Conservation (phyloP, 2,888 invertebrate genomes). For the Ecliptopera silaceata region DNA sequence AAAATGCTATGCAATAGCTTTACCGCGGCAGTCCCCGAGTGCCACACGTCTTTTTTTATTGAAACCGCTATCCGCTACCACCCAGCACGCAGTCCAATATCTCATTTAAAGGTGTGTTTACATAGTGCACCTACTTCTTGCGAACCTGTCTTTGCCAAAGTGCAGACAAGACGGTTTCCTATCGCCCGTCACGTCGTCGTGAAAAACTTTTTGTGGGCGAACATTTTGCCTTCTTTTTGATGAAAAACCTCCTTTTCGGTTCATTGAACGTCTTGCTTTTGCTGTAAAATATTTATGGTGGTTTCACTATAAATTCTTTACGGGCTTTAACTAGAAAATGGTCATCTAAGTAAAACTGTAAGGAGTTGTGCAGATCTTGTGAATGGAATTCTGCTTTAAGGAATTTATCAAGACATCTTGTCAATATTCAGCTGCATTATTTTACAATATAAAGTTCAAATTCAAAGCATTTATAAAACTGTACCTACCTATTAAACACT, state of each 20-base stretch:
- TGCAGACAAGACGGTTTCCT: conserved; percentile 59
- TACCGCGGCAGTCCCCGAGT: no score
- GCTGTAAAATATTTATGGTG: conserved; percentile 12
- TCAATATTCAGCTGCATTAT: no score
- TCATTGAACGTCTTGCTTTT: conserved; percentile 34
- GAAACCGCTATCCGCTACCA: not conserved
- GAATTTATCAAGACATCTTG: no score
- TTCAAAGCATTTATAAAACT: no score
- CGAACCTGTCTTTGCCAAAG: conserved; percentile 59
- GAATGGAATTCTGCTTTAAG: not conserved
- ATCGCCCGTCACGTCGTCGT: conserved; percentile 48
- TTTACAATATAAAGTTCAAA: no score
- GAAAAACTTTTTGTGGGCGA: conserved; percentile 47
- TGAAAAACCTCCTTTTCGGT: conserved; percentile 40
- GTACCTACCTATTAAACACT: no score
- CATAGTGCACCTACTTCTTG: conserved; percentile 60
- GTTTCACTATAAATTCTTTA: not conserved
- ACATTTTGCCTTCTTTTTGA: conserved; percentile 36
- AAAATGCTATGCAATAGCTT: no score
- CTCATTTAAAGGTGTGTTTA: conserved; percentile 72
- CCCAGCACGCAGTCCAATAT: conserved; percentile 41
- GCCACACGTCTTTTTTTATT: no score
- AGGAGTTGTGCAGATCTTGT: not conserved
- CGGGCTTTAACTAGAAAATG: not conserved
- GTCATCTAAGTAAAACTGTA: not conserved